A percentile compares a stretch with the other conserved stretches of the same genome.
These are phyloP conservation scores for Temnothorax unifasciatus DNA, from an alignment of 2,888 invertebrate genomes.

Conservation along the genomic window DNA sequence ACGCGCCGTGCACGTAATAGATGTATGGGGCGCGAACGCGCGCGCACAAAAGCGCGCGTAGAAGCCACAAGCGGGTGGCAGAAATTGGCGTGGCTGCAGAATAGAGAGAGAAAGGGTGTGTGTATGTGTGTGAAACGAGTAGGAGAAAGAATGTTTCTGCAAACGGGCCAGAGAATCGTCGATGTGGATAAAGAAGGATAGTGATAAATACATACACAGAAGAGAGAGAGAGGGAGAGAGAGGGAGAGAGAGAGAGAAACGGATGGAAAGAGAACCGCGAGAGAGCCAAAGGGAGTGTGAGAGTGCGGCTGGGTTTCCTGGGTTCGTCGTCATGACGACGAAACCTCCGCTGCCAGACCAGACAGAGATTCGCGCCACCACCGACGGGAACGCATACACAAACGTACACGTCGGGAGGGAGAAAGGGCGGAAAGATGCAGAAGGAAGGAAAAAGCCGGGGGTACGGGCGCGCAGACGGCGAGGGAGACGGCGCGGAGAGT, in stretches of 20 bases:
- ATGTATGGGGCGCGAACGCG: constrained; percentile 25
- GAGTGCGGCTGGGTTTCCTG: constrained; percentile 85
- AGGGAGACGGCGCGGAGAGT: constrained; percentile 50
- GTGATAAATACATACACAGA: constrained; percentile 37
- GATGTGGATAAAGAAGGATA: constrained; percentile 60
- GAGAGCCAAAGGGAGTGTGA: constrained; percentile 60
- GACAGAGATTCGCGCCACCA: constrained; percentile 83
- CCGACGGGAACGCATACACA: constrained; percentile 78
- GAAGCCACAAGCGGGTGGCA: constrained; percentile 43
- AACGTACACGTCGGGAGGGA: constrained; percentile 61
- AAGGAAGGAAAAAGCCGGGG: constrained; percentile 46
- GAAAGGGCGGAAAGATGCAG: constrained; percentile 43
- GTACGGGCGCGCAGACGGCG: constrained; percentile 21
- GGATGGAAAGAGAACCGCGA: constrained; percentile 42
- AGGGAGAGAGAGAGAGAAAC: constrained; percentile 57
- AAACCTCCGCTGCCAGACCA: constrained; percentile 81
- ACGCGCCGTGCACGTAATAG: constrained; percentile 26
- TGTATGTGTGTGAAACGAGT: not conserved
- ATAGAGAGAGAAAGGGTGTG: constrained; percentile 30
- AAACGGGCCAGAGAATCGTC: constrained; percentile 37
- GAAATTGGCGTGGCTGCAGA: constrained; percentile 61
- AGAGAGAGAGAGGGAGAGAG: constrained; percentile 2
- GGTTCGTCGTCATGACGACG: constrained; percentile 85
- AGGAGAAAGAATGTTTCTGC: constrained; percentile 30
- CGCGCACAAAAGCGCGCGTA: constrained; percentile 40